Evolutionary conservation across 2,888 invertebrate genomes (phyloP).

Genomic region (Alviniconcha strummeri): DNA sequence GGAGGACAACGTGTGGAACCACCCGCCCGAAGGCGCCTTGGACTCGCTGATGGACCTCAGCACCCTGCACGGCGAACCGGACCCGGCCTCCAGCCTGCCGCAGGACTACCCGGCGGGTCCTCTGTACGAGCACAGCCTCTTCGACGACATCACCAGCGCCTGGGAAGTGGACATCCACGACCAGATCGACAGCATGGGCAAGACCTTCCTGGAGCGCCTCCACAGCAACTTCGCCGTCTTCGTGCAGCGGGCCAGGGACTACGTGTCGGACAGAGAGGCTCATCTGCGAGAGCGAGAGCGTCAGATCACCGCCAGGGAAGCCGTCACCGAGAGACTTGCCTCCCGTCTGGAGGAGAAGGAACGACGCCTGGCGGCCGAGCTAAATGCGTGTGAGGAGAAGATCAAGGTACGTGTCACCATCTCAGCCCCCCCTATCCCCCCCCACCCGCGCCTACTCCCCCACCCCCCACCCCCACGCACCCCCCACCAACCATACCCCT

Average conservation of each 20-base stretch:
- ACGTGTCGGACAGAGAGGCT: constrained; percentile 61
- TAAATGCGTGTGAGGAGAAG: constrained; percentile 52
- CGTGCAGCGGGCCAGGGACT: constrained; percentile 62
- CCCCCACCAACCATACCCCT: too few species aligned
- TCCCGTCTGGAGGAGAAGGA: constrained; percentile 59
- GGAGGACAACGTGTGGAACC: constrained; percentile 53
- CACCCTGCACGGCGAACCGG: constrained; percentile 30
- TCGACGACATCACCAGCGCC: constrained; percentile 62
- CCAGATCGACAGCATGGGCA: constrained; percentile 66
- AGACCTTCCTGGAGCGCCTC: constrained; percentile 60
- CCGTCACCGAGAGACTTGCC: constrained; percentile 51
- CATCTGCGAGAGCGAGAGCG: constrained; percentile 62
- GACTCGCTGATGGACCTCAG: constrained; percentile 22
- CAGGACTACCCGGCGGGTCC: constrained; percentile 55
- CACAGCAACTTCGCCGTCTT: constrained; percentile 64
- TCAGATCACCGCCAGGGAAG: constrained; percentile 51
- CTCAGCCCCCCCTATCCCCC: not conserved
- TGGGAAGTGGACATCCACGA: constrained; percentile 69
- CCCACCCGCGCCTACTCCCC: not conserved
- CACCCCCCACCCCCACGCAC: not conserved
- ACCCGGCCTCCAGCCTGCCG: constrained; percentile 29
- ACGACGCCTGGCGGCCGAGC: constrained; percentile 51
- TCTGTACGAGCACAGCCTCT: constrained; percentile 61
- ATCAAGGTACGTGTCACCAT: constrained; percentile 35
- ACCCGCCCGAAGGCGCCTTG: constrained; percentile 51